Conservation (phyloP, 2,797 vertebrate genomes). For the Myripristis jacobus region DNA sequence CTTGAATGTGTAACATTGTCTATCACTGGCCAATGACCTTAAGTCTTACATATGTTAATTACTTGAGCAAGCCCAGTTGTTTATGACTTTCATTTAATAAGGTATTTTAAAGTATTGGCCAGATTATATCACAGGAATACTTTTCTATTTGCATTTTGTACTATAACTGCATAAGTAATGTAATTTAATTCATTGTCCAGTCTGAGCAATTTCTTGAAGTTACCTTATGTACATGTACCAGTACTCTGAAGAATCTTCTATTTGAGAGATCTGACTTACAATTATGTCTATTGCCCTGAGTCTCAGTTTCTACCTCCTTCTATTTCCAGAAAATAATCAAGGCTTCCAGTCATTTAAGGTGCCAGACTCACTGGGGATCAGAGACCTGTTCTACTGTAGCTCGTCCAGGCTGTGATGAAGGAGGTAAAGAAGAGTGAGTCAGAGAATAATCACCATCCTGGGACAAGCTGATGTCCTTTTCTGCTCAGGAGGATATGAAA, state of each 20-base stretch:
- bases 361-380: too few relatives aligned
- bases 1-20: conserved; percentile 9
- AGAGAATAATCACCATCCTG: conserved; percentile 22
- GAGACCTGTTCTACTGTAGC: background rate
- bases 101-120: background rate
- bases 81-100: background rate
- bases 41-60: background rate
- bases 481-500: background rate
- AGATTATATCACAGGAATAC: background rate
- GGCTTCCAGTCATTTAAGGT: too few relatives aligned
- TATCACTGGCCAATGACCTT: background rate
- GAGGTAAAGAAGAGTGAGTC: conserved; percentile 13
- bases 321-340: too few relatives aligned
- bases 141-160: background rate
- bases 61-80: too few relatives aligned
- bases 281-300: too few relatives aligned
- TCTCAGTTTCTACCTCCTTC: too few relatives aligned
- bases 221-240: background rate
- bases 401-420: background rate
- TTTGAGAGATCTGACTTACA: too few relatives aligned
- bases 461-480: conserved; percentile 10
- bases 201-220: background rate
- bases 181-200: background rate
- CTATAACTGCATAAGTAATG: background rate
- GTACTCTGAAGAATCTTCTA: too few relatives aligned